Evolutionary conservation across 2,797 vertebrate species (phyloP).

Genomic region (Dicrostonyx torquatus): DNA sequence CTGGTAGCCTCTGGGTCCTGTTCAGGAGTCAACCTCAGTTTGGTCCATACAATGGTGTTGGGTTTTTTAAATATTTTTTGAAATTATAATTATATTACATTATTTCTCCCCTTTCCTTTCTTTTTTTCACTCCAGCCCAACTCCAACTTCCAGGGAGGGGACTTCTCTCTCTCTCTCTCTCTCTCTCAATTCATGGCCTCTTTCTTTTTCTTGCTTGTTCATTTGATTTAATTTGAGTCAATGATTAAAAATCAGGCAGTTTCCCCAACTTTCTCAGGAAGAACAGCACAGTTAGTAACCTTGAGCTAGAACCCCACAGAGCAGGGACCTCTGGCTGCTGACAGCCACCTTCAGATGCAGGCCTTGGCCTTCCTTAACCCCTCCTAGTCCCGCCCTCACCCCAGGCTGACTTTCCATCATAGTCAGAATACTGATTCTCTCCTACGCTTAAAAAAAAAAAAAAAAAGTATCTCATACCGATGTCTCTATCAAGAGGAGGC

Average conservation of each 20-base stretch:
- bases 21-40: background rate
- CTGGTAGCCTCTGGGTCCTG: background rate
- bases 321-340: background rate
- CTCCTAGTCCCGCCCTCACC: fast-evolving
- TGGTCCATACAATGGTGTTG: background rate
- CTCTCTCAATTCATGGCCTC: background rate
- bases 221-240: constrained; percentile 6
- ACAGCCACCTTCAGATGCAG: fast-evolving
- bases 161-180: background rate
- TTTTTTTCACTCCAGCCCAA: background rate
- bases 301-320: background rate
- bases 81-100: background rate
- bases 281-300: background rate
- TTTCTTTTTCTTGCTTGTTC: background rate
- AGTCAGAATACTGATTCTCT: background rate
- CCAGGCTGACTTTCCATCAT: fast-evolving
- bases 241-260: background rate
- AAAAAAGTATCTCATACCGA: background rate
- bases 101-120: background rate
- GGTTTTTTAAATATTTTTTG: background rate
- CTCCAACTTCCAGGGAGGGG: too few species aligned
- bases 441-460: background rate
- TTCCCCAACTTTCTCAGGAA: constrained; percentile 3
- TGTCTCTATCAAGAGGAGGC: background rate
- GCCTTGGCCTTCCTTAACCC: too few species aligned